A percentile compares a stretch with the other conserved stretches of the same genome.
Evolutionary conservation across 2,113 vertebrate genomes (phyloP).

Genomic region (Dendropsophus ebraccatus): DNA sequence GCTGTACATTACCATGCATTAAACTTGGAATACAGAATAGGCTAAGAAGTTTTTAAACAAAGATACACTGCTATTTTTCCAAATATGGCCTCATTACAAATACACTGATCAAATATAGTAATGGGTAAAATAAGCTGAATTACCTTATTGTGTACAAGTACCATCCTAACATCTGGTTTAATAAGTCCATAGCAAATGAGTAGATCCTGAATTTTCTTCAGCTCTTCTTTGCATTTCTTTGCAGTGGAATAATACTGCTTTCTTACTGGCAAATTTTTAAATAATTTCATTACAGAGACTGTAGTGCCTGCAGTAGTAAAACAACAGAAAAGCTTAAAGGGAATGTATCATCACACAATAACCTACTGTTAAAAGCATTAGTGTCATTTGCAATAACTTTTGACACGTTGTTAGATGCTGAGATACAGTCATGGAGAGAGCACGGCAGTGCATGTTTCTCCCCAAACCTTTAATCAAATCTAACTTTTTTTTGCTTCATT

Average conservation of each 20-base stretch:
- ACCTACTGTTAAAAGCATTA: no score
- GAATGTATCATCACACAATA: not conserved
- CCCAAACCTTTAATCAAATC: no score
- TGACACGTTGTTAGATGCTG: no score
- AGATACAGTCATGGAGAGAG: no score
- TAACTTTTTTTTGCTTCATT: no score
- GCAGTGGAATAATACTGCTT: slow-evolving; percentile 88
- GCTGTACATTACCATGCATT: no score
- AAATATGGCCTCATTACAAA: no score
- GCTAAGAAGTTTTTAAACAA: no score
- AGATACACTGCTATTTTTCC: not conserved
- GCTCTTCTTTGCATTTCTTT: slow-evolving; percentile 93
- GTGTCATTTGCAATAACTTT: no score
- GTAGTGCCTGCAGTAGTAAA: slow-evolving; percentile 86
- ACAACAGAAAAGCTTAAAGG: not conserved
- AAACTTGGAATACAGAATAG: no score
- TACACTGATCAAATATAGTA: not conserved
- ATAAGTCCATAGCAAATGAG: slow-evolving; percentile 87
- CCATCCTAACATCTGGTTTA: slow-evolving; percentile 88
- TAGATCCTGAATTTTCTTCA: slow-evolving; percentile 89
- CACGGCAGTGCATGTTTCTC: no score
- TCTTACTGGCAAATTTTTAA: slow-evolving; percentile 94
- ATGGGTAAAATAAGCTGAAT: slow-evolving; percentile 18
- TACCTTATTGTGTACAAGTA: slow-evolving; percentile 92
- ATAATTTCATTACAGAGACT: slow-evolving; percentile 85